phyloP scores from a whole-genome alignment of 1,140 invertebrate species.

The Drosophila prosaltans region DNA sequence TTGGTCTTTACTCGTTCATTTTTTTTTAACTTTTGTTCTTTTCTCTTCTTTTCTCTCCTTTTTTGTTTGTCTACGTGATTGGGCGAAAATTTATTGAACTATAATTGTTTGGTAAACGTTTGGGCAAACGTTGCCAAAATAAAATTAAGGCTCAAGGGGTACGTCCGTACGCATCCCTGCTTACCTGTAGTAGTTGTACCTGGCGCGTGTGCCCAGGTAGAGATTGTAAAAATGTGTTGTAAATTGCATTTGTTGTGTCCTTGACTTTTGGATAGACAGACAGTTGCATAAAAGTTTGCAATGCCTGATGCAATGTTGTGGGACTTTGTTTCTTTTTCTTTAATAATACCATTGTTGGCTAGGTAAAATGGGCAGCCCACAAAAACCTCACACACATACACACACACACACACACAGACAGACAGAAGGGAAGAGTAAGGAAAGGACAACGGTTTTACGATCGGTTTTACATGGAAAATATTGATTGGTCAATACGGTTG shows the following conservation, averaged over 20 bases:
- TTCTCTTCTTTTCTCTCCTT: not conserved
- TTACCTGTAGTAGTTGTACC: not conserved
- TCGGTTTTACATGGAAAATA: not conserved
- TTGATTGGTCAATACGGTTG: not conserved
- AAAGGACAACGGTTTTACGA: not conserved
- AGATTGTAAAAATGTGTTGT: conserved; percentile 2
- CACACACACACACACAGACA: not conserved
- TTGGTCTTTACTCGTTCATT: not conserved
- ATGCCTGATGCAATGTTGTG: conserved; percentile 10
- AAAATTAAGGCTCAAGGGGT: not conserved
- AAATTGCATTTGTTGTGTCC: not conserved
- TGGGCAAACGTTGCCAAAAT: conserved; percentile 10
- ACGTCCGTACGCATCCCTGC: not conserved
- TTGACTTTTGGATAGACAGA: conserved; percentile 10
- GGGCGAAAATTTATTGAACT: conserved; percentile 17
- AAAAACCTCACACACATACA: not conserved
- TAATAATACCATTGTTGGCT: too few species aligned
- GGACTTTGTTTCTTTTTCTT: not conserved
- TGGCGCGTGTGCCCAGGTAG: conserved; percentile 7
- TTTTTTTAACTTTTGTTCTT: not conserved
- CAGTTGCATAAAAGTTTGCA: conserved; percentile 13
- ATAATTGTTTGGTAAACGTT: conserved; percentile 22
- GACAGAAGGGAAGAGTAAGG: not conserved
- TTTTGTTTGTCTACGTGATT: conserved; percentile 10
- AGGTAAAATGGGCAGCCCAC: conserved; percentile 4